A percentile compares a stretch with the other conserved stretches of the same genome.
phyloP scores from a whole-genome alignment of 2,888 invertebrate genomes.

The Marronus borbonicus region DNA sequence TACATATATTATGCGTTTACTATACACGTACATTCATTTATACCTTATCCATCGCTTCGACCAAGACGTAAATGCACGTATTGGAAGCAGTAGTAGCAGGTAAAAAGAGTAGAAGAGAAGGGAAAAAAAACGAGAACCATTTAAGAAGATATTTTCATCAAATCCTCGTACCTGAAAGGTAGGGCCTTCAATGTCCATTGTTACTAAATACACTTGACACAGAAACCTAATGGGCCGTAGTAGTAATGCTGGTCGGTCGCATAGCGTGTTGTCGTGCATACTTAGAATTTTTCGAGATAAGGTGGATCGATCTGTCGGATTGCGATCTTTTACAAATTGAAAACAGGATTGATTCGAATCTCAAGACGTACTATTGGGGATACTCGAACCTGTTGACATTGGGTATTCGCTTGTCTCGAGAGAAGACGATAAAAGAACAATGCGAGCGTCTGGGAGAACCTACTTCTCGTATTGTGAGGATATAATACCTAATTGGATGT shows the following conservation, averaged over 20 bases:
- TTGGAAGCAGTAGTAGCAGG: constrained; percentile 38
- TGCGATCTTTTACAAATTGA: constrained; percentile 24
- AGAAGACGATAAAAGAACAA: constrained; percentile 21
- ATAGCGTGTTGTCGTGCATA: constrained; percentile 15
- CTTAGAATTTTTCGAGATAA: constrained; percentile 25
- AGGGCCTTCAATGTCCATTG: constrained; percentile 30
- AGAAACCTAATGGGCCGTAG: constrained; percentile 46
- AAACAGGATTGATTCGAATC: constrained; percentile 36
- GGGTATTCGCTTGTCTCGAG: constrained; percentile 12
- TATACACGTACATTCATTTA: constrained; percentile 11
- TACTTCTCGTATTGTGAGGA: too few relatives aligned
- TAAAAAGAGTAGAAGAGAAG: constrained; percentile 25
- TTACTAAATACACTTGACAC: constrained; percentile 44
- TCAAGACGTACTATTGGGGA: neutral
- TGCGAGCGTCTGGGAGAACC: neutral
- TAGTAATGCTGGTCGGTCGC: constrained; percentile 14
- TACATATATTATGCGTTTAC: neutral
- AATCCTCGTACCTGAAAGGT: constrained; percentile 40
- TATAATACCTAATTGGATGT: too few relatives aligned
- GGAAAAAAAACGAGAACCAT: constrained; percentile 33
- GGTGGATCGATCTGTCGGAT: constrained; percentile 29
- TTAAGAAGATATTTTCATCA: constrained; percentile 46
- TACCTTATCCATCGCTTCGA: constrained; percentile 1
- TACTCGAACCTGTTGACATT: constrained; percentile 35
- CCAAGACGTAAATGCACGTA: constrained; percentile 13